Percentiles rank a stretch among this genome's conserved stretches.
phyloP scores from a whole-genome alignment of 2,113 vertebrate species.

The Guaruba guarouba region DNA sequence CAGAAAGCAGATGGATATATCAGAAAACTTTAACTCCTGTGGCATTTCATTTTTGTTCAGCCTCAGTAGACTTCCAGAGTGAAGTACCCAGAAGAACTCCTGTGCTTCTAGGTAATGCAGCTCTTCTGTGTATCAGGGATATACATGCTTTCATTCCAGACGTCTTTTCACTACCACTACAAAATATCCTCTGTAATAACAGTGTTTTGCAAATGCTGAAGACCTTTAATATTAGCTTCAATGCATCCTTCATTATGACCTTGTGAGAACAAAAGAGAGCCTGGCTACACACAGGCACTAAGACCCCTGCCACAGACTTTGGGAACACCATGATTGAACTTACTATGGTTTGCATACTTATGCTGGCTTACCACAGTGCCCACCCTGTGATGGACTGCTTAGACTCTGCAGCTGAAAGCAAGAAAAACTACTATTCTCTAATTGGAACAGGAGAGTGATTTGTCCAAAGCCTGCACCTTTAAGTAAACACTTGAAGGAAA shows the following conservation, averaged over 20 bases:
- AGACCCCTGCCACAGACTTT: neutral
- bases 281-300: neutral
- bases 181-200: neutral
- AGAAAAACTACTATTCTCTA: neutral
- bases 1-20: neutral
- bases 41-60: neutral
- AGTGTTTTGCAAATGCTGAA: neutral
- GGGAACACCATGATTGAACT: neutral
- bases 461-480: neutral
- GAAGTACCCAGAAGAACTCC: neutral
- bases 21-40: neutral
- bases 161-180: neutral
- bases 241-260: neutral
- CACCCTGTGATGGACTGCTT: neutral
- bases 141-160: neutral
- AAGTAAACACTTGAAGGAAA: neutral
- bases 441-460: neutral
- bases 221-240: neutral
- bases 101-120: neutral
- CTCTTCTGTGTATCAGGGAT: neutral
- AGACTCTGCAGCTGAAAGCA: neutral
- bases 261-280: accelerated
- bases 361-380: neutral
- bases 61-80: neutral
- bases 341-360: neutral